Base-by-base conservation (phyloP, 2,888 invertebrate genomes). In the Agriotes lineatus region DNA sequence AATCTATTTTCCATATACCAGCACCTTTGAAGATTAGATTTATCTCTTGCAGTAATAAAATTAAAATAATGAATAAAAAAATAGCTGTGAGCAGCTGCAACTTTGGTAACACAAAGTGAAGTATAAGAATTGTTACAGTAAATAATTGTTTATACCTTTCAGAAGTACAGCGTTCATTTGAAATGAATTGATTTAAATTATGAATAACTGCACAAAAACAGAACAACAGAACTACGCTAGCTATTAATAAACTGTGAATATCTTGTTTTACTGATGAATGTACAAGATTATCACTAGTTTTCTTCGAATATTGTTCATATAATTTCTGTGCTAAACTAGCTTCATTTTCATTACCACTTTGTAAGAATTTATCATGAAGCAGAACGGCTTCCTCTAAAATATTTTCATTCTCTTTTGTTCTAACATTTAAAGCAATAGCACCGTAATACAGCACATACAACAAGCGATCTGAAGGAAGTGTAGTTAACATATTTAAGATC, bases 191-290 rank as follows among this genome's bases (percentile, higher is more conserved):
- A 42, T 42, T 1, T 2, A 5, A 42, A 5, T 25, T 18, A 42
- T 9, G 16, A 16, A 14, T 12, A 70, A 67, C 37, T 39, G 19
- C 72, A 70, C 4, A 74, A 82, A 86, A 87, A 76, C 87, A 89
- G 74, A 85, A 82, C 69, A 85, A 83, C 6, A 89, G 79, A 3
- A 90, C 79, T 1, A 85, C 72, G 19, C 14, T 52, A n/a, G 10
- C 33, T 7, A 33, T 30, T 33, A 52, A 87, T 82, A 93, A 87
- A 0, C 87, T 84, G 64, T 85, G 85, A 74, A 89, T 81, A 78
- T 93, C 89, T 76, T 90, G 90, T 69, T 88, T 86, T 0, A 87
- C 86, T 0, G 87, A 85, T 0, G 86, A 85, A 33, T 86, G 85
- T 0, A 87, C 82, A 19, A 91, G 85, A 64, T 84, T 80, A 7